Percentiles rank a stretch among this genome's conserved stretches.
phyloP scores from a whole-genome alignment of 2,888 invertebrate species.

The Xiphydria camelus region DNA sequence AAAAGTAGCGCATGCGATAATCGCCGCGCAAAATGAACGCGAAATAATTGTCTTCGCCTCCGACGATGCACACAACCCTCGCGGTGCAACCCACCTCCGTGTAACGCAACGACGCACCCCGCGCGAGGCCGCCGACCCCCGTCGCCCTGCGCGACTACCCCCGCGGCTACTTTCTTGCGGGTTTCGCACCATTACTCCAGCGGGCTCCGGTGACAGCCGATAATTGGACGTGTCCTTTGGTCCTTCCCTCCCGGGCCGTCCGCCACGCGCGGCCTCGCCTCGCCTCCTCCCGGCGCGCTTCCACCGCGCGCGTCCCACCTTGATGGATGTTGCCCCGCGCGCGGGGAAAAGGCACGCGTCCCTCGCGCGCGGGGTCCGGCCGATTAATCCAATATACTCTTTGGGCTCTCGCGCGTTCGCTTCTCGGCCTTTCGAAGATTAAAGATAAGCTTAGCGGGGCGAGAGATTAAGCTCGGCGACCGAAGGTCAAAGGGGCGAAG shows the following conservation, averaged over 20 bases:
- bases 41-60: constrained; percentile 6
- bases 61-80: too few species aligned
- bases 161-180: constrained; percentile 17
- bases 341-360: constrained; percentile 1
- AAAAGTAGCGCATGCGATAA: too few species aligned
- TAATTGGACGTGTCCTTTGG: constrained; percentile 41
- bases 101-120: constrained; percentile 10
- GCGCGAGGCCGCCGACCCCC: too few species aligned
- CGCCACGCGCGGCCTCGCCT: too few species aligned
- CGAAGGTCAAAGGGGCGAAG: too few species aligned
- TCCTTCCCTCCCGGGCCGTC: constrained; percentile 10
- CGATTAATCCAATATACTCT: constrained; percentile 1
- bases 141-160: too few species aligned
- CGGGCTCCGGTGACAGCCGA: constrained; percentile 33
- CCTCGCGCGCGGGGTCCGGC: too few species aligned
- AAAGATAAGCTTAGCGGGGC: neutral
- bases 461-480: neutral
- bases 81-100: neutral
- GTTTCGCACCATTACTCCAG: constrained; percentile 32
- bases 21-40: too few species aligned
- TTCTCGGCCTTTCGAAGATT: neutral
- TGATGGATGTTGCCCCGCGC: too few species aligned
- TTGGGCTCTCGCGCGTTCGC: too few species aligned
- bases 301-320: too few species aligned
- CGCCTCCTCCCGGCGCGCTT: too few species aligned